phyloP scores from a whole-genome alignment of 2,797 vertebrate species.

The Cyprinella venusta region DNA sequence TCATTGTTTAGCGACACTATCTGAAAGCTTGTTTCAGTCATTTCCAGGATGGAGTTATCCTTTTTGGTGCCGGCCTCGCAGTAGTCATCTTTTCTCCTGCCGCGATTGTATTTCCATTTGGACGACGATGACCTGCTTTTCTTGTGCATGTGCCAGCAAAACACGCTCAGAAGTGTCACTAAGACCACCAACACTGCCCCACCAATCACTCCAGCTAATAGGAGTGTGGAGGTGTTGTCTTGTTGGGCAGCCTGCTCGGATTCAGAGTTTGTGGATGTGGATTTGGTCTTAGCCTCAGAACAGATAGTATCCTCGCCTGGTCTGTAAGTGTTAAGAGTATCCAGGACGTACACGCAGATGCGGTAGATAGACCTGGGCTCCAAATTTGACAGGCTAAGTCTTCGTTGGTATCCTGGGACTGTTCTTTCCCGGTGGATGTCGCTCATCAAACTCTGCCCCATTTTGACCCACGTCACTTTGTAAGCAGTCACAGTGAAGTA shows the following conservation, averaged over 20 bases:
- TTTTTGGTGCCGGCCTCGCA: constrained; percentile 99
- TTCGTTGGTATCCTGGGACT: constrained; percentile 86
- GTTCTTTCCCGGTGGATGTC: constrained; percentile 90
- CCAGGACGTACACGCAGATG: constrained; percentile 93
- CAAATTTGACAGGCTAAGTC: constrained; percentile 83
- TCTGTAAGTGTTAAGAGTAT: constrained; percentile 89
- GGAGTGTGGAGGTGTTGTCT: constrained; percentile 88
- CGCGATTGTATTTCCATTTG: constrained; percentile 99
- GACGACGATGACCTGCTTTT: constrained; percentile 89
- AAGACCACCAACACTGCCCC: constrained; percentile 92
- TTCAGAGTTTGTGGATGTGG: constrained; percentile 76
- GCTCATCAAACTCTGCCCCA: constrained; percentile 90
- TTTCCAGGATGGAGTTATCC: constrained; percentile 99
- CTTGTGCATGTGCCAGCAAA: constrained; percentile 99
- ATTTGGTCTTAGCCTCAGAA: constrained; percentile 90
- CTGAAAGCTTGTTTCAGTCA: constrained; percentile 99
- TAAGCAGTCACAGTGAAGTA: constrained; percentile 91
- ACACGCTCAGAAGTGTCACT: constrained; percentile 84
- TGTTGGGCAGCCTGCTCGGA: constrained; percentile 88
- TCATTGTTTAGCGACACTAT: constrained; percentile 99
- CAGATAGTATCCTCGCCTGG: constrained; percentile 93
- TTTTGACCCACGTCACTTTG: constrained; percentile 97
- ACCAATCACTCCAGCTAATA: constrained; percentile 91
- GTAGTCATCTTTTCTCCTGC: constrained; percentile 99
- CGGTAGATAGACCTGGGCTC: constrained; percentile 93